Evolutionary conservation across 2,797 vertebrate genomes (phyloP), one percentile per base, ranked within the genome.

Genomic region (Acanthurus tractus): DNA sequence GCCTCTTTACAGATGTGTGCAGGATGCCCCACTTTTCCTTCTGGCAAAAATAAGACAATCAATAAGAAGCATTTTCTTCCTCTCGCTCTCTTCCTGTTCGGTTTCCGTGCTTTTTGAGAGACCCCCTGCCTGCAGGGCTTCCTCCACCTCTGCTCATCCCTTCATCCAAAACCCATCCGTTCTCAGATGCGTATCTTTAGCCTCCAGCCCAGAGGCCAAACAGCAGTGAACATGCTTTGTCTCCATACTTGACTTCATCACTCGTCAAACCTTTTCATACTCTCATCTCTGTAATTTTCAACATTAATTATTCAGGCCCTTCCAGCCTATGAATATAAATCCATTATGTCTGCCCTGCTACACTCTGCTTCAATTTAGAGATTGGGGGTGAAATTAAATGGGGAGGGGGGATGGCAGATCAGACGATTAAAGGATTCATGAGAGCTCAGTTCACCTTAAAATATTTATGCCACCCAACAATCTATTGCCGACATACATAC

Each of bases 231-330:
- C 38, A 56, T 23, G 23, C 79, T 83, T 79, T 88, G 89, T 89
- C 82, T 90, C 71, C 63, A 54, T 56, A 69, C 75, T 73, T 76
- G 78, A 82, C 79, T 81, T 62, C 62, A 58, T 83, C 46, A 63
- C 42, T 6, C 42, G 68, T 61, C 34, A 13, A 80, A 83, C 36
- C 67, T 55, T 80, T 84, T 83, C 77, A 63, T 54, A 56, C 56
- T 69, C 76, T 83, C 83, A 81, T 88, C 85, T 79, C 74, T 70
- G 61, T 86, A 85, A 86, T 89, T 89, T 79, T 87, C 79, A 29
- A 66, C 70, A 92, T 93, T 82, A 89, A 93, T 92, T 90, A 93
- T 93, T 93, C 85, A 93, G 59, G 54, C 34, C 65, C 81, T 71
- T 61, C 57, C 63, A 59, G 85, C 78, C 81, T 55, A 72, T 79